phyloP scores from a whole-genome alignment of 2,888 invertebrate species.

The Lapara coniferarum region DNA sequence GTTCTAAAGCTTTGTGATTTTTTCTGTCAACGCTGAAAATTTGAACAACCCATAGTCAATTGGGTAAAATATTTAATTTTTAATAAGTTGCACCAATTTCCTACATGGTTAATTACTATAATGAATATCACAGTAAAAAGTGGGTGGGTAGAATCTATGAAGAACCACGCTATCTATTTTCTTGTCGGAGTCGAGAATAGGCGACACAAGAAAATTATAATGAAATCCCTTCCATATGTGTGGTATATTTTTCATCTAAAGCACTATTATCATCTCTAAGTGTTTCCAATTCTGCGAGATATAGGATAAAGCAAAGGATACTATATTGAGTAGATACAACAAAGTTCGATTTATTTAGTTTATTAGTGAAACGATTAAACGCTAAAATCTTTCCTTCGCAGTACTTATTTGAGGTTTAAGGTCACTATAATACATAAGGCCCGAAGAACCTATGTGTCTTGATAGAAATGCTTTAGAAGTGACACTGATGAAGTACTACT shows the following conservation, averaged over 20 bases:
- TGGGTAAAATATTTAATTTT: not conserved
- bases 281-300: constrained; percentile 27
- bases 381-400: not conserved
- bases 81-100: not conserved
- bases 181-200: not conserved
- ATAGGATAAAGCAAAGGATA: constrained; percentile 30
- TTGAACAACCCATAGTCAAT: too few relatives aligned
- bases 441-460: too few relatives aligned
- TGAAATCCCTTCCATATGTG: constrained; percentile 16
- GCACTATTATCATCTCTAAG: constrained; percentile 23
- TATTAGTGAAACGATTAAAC: not conserved
- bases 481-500: too few relatives aligned
- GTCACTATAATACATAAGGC: too few relatives aligned
- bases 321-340: constrained; percentile 15
- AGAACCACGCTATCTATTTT: not conserved
- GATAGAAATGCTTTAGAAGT: too few relatives aligned
- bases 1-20: too few relatives aligned
- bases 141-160: constrained; percentile 7
- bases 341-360: not conserved
- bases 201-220: constrained; percentile 13
- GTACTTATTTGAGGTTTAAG: not conserved
- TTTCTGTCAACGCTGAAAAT: too few relatives aligned
- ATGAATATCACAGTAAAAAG: constrained; percentile 7
- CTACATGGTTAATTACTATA: not conserved
- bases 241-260: constrained; percentile 21